Evolutionary conservation across 1,140 invertebrate genomes (phyloP).

Genomic region (Daktulosphaira vitifoliae): DNA sequence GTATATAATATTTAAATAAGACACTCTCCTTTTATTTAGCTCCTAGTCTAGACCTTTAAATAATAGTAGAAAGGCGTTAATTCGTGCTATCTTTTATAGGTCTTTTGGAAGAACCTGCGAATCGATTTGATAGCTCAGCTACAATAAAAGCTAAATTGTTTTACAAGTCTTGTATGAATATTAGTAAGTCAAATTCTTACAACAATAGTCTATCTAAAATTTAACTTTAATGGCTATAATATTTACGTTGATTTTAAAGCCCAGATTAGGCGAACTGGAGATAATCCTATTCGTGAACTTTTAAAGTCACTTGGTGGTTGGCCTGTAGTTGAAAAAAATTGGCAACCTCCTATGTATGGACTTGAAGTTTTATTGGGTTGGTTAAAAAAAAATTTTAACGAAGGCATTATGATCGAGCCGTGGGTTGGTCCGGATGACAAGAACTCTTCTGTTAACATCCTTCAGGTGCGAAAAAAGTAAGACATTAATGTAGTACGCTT

Average conservation of each 20-base stretch:
- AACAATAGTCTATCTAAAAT: too few relatives aligned
- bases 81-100: constrained; percentile 44
- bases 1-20: too few relatives aligned
- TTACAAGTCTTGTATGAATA: constrained; percentile 78
- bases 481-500: constrained; percentile 31
- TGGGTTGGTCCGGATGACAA: constrained; percentile 80
- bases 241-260: constrained; percentile 43
- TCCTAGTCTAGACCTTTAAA: too few relatives aligned
- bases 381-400: constrained; percentile 61
- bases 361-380: constrained; percentile 59
- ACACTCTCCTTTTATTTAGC: too few relatives aligned
- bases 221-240: not conserved
- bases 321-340: constrained; percentile 59
- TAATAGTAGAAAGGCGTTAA: too few relatives aligned
- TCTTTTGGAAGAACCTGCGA: constrained; percentile 60
- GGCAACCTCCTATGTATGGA: constrained; percentile 49
- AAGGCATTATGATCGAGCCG: constrained; percentile 64
- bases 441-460: constrained; percentile 73
- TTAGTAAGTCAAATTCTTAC: constrained; percentile 55
- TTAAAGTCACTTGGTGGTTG: constrained; percentile 61
- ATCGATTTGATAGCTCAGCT: constrained; percentile 56
- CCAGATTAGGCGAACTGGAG: constrained; percentile 61
- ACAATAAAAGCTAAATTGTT: constrained; percentile 74
- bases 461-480: constrained; percentile 56
- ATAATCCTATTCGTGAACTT: constrained; percentile 52